Evolutionary conservation across 2,113 vertebrate genomes (phyloP).

Genomic region (Epinephelus cyanopodus): DNA sequence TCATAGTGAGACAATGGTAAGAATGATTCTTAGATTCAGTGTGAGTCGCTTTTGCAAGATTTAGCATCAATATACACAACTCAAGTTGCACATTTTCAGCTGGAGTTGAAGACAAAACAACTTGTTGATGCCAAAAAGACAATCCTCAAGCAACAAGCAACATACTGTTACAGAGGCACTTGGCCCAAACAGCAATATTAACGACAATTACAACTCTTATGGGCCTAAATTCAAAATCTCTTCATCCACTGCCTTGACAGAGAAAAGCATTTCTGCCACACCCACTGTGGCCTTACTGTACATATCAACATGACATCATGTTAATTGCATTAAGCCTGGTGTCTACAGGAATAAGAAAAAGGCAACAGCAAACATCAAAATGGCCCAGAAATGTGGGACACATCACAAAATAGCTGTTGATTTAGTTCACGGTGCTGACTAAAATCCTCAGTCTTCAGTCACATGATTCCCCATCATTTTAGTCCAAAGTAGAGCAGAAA

Average conservation of each 20-base stretch:
- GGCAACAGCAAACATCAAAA: too few relatives aligned
- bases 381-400: not conserved
- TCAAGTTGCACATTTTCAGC: not conserved
- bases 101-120: not conserved
- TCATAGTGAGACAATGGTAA: not conserved
- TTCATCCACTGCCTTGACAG: not conserved
- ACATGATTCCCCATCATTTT: not conserved
- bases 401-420: not conserved
- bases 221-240: too few relatives aligned
- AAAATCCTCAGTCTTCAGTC: not conserved
- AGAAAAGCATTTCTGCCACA: not conserved
- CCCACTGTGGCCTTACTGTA: not conserved
- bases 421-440: not conserved
- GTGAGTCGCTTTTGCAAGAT: not conserved
- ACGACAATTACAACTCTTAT: too few relatives aligned
- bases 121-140: not conserved
- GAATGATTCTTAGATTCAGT: not conserved
- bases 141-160: not conserved
- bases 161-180: too few relatives aligned
- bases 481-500: constrained; percentile 5
- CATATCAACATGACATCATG: not conserved
- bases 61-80: not conserved
- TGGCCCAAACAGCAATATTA: too few relatives aligned
- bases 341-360: not conserved
- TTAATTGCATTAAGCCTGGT: not conserved